Evolutionary conservation across 2,113 vertebrate species (phyloP), one percentile per base, ranked within the genome.

Genomic region (Peromyscus maniculatus): DNA sequence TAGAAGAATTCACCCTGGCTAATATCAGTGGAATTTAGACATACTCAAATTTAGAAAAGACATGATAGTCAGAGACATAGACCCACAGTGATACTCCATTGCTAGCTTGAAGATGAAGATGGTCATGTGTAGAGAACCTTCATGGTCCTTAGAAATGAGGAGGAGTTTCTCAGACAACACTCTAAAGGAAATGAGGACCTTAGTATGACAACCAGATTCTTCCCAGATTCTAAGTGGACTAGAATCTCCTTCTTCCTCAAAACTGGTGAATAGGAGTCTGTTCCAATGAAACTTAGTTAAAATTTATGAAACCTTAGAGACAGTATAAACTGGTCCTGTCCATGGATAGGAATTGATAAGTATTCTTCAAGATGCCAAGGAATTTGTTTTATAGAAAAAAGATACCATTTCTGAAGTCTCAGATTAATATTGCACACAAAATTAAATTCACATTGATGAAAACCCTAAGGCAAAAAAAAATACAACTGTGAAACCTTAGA

Each of bases 111-210:
- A 33, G n/a, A 75, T 46, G 9, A 72, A 94, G 28, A 0, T 33
- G 2, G 4, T 59, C 5, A 66, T 12, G 1, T 33, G 0, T 16
- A 26, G 39, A 89, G 17, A 1, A 5, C 1, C 1, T 39, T 13
- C 6, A 4, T 43, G 2, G 1, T 1, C 26, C 46, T 71, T 71
- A 78, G 46, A 91, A 80, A 21, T 13, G 11, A 31, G 36, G 39
- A 62, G 1, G 46, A 2, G 71, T 46, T 77, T 71, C 5, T 21
- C 67, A 67, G 22, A n/a, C 16, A 28, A 57, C 11, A 17, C 4
- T 22, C 19, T 43, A 26, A 0, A 49, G 28, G 8, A 75, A 57
- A 71, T 62, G 21, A 93, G 24, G 33, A n/a, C 1, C 28, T 46
- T 31, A 22, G 17, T 46, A 7, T 8, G 0, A 19, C 11, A 88